Conservation (phyloP, 2,888 invertebrate species). For the Anarsia innoxiella region DNA sequence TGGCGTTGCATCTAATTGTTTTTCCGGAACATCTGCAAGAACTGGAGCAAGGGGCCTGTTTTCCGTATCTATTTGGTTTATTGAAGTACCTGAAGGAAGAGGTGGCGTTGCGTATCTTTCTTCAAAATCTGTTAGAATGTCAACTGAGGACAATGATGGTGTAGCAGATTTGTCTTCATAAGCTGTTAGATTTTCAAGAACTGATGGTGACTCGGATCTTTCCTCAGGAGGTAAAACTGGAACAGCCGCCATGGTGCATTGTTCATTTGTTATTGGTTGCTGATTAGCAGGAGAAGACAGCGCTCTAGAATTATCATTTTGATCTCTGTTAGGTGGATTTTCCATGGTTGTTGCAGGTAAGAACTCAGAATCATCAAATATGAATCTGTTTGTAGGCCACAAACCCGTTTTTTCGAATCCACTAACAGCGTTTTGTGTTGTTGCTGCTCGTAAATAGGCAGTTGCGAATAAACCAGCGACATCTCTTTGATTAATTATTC, state of each 20-base stretch:
- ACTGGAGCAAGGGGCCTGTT: too few species aligned
- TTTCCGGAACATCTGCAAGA: too few species aligned
- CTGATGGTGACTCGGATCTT: too few species aligned
- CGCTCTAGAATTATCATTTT: not conserved
- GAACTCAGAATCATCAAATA: not conserved
- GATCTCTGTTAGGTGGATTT: not conserved
- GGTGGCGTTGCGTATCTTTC: too few species aligned
- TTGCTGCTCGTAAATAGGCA: conserved; percentile 10
- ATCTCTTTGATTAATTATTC: conserved; percentile 8
- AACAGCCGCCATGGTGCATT: not conserved
- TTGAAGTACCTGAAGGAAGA: too few species aligned
- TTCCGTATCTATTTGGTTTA: too few species aligned
- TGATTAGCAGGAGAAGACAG: not conserved
- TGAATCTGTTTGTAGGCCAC: not conserved
- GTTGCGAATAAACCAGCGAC: conserved; percentile 4
- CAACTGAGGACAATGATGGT: too few species aligned
- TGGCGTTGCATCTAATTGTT: too few species aligned
- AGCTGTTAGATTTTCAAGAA: too few species aligned
- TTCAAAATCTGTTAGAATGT: too few species aligned
- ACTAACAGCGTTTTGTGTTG: conserved; percentile 7
- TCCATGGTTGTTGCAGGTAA: not conserved
- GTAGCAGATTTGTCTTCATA: too few species aligned
- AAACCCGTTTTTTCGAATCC: conserved; percentile 6
- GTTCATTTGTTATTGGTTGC: not conserved
- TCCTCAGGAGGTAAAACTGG: too few species aligned